phyloP scores from a whole-genome alignment of 1,140 invertebrate genomes.

The Condylostylus longicornis region DNA sequence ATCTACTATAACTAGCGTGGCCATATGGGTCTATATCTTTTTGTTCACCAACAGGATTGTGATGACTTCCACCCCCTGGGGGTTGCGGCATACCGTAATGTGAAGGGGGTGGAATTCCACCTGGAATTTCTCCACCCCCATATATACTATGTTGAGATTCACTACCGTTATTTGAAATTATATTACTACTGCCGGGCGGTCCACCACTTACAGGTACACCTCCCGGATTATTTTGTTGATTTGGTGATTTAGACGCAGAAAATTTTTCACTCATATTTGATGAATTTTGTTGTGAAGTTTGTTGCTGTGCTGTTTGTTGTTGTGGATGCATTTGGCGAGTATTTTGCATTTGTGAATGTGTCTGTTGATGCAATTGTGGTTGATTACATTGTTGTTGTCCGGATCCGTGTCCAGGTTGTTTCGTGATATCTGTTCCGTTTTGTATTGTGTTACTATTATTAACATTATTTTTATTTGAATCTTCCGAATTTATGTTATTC shows the following conservation, averaged over 20 bases:
- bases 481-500: conserved; percentile 1
- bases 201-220: too few species aligned
- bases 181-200: too few species aligned
- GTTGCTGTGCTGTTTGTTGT: background rate
- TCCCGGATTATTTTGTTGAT: background rate
- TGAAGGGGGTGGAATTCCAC: conserved; percentile 10
- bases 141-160: conserved; percentile 16
- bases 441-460: conserved; percentile 3
- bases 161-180: conserved; percentile 6
- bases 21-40: too few species aligned
- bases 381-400: background rate
- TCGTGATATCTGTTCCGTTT: conserved; percentile 1
- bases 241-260: background rate
- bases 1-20: conserved; percentile 26
- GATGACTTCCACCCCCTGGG: conserved; percentile 13
- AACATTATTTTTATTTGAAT: background rate
- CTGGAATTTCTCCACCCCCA: conserved; percentile 19
- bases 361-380: background rate
- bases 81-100: conserved; percentile 11
- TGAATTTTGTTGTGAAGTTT: background rate
- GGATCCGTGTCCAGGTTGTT: background rate
- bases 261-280: background rate
- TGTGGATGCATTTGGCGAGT: background rate
- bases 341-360: background rate
- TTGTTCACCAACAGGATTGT: too few species aligned